Conservation (phyloP, 1,140 invertebrate species). For the Druon quercuslanigerum region DNA sequence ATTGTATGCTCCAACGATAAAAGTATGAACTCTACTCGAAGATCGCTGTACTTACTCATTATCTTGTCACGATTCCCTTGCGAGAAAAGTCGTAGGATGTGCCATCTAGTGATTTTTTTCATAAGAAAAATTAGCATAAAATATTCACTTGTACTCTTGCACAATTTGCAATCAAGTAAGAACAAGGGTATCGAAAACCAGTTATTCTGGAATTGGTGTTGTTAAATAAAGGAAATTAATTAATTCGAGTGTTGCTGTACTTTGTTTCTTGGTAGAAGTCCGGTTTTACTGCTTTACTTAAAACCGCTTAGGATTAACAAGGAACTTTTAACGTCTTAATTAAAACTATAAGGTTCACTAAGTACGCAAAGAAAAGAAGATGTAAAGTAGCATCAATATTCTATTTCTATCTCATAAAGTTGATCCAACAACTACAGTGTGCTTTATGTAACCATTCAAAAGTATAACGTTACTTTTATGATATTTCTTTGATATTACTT, state of each 20-base stretch:
- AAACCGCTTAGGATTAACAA: background rate
- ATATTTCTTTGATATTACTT: no score
- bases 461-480: no score
- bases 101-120: background rate
- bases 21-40: conserved; percentile 6
- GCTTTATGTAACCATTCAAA: no score
- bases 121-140: background rate
- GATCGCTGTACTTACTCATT: conserved; percentile 12
- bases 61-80: conserved; percentile 6
- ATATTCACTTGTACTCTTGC: conserved; percentile 2
- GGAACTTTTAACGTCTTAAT: background rate
- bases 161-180: background rate
- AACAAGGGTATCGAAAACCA: conserved; percentile 1
- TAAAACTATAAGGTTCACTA: conserved; percentile 6
- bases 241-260: background rate
- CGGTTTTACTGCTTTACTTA: background rate
- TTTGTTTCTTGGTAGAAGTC: background rate
- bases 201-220: background rate
- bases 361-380: background rate
- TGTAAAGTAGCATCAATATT: background rate
- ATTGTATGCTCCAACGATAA: background rate
- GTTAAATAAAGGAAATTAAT: conserved; percentile 8
- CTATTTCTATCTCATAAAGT: no score
- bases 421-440: no score
- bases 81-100: conserved; percentile 12